These are phyloP conservation scores for Sinocyclocheilus maitianheensis DNA, from an alignment of 2,113 vertebrate species.

Conservation along the genomic window DNA sequence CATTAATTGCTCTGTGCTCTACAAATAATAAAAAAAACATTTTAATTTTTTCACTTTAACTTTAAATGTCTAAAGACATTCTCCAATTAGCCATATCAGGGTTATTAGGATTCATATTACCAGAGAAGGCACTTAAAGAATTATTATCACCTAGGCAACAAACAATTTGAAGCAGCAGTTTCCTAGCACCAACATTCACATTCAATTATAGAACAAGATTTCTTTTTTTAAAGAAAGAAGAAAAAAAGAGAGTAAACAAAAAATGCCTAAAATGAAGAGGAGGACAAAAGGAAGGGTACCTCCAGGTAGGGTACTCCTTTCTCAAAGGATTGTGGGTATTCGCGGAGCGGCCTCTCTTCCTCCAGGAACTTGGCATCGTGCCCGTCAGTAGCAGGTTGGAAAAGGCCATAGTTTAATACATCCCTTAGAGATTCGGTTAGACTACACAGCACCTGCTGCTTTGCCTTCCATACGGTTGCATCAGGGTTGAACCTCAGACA, in stretches of 20 bases:
- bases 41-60: background rate
- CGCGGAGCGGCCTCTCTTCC: constrained; percentile 85
- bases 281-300: constrained; percentile 65
- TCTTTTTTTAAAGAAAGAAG: background rate
- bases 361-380: constrained; percentile 92
- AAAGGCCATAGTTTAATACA: too few relatives aligned
- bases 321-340: constrained; percentile 93
- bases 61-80: too few relatives aligned
- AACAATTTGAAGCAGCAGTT: constrained; percentile 37
- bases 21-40: background rate
- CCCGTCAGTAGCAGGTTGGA: constrained; percentile 76
- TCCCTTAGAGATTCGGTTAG: too few relatives aligned
- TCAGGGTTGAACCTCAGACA: constrained; percentile 64
- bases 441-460: too few relatives aligned
- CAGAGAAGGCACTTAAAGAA: constrained; percentile 12
- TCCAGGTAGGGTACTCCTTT: constrained; percentile 93
- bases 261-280: background rate
- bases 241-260: background rate
- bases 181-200: constrained; percentile 35
- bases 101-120: constrained; percentile 15
- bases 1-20: background rate
- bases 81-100: background rate
- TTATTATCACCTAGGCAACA: constrained; percentile 50
- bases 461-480: too few relatives aligned
- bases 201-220: background rate